Percentiles rank a stretch among this genome's conserved stretches.
phyloP scores from a whole-genome alignment of 2,888 invertebrate genomes.

The Nemotelus pantherinus region DNA sequence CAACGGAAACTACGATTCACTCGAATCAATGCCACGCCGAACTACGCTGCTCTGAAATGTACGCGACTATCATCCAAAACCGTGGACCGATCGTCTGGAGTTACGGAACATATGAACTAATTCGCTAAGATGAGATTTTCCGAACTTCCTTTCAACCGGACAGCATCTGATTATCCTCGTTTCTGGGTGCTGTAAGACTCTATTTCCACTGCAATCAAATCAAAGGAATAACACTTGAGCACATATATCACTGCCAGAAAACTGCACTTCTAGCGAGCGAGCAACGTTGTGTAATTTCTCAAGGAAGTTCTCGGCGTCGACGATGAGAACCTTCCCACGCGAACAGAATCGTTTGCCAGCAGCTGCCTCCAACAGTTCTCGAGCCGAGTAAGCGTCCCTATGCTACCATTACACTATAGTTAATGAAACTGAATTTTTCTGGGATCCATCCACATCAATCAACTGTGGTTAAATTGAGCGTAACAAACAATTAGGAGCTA shows the following conservation, averaged over 20 bases:
- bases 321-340: slow-evolving; percentile 32
- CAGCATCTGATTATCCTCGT: slow-evolving; percentile 11
- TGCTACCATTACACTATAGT: not conserved
- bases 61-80: slow-evolving; percentile 15
- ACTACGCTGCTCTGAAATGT: slow-evolving; percentile 10
- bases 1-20: not conserved
- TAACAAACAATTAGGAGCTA: not conserved
- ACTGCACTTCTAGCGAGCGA: not conserved
- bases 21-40: not conserved
- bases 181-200: not conserved
- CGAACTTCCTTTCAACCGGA: not conserved
- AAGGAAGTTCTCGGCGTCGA: slow-evolving; percentile 2
- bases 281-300: slow-evolving; percentile 31
- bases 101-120: slow-evolving; percentile 18
- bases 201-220: slow-evolving; percentile 26
- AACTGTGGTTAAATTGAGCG: slow-evolving; percentile 11
- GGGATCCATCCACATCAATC: slow-evolving; percentile 1
- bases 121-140: not conserved
- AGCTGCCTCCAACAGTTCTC: not conserved
- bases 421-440: not conserved
- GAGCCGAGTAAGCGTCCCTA: not conserved
- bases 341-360: slow-evolving; percentile 2
- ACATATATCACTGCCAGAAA: not conserved
- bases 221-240: not conserved
- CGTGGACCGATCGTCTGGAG: not conserved